These are phyloP conservation scores for Melinaea marsaeus DNA, from an alignment of 2,888 invertebrate species.

Conservation along the genomic window DNA sequence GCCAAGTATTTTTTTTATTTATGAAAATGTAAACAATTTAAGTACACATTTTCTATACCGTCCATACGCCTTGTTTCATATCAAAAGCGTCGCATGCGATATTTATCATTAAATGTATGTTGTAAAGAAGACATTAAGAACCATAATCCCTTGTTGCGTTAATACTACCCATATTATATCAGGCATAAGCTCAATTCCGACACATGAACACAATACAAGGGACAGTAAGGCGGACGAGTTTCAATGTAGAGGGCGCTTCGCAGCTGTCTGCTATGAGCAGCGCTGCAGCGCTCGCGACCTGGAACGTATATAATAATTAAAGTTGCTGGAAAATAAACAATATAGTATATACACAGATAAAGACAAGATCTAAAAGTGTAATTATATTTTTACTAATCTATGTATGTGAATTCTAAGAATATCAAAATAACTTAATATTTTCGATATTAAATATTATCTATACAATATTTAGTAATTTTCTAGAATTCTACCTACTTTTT, in stretches of 20 bases:
- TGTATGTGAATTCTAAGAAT: too few species aligned
- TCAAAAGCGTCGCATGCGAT: not conserved
- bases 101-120: not conserved
- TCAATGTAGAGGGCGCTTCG: conserved; percentile 31
- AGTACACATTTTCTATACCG: not conserved
- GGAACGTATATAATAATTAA: conserved; percentile 33
- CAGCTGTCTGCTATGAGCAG: conserved; percentile 64
- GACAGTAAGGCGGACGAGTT: conserved; percentile 45
- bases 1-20: not conserved
- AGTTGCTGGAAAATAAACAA: too few species aligned
- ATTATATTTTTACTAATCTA: too few species aligned
- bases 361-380: too few species aligned
- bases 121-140: not conserved
- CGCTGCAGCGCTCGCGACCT: conserved; percentile 67
- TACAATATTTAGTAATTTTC: too few species aligned
- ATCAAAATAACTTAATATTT: too few species aligned
- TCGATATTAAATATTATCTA: too few species aligned
- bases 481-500: too few species aligned
- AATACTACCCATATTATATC: not conserved
- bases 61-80: not conserved
- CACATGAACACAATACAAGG: conserved; percentile 7
- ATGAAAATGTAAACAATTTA: not conserved
- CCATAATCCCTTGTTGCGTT: conserved; percentile 3
- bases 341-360: too few species aligned
- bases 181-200: conserved; percentile 2